Conservation (phyloP, 2,797 vertebrate genomes). For the Thaleichthys pacificus region DNA sequence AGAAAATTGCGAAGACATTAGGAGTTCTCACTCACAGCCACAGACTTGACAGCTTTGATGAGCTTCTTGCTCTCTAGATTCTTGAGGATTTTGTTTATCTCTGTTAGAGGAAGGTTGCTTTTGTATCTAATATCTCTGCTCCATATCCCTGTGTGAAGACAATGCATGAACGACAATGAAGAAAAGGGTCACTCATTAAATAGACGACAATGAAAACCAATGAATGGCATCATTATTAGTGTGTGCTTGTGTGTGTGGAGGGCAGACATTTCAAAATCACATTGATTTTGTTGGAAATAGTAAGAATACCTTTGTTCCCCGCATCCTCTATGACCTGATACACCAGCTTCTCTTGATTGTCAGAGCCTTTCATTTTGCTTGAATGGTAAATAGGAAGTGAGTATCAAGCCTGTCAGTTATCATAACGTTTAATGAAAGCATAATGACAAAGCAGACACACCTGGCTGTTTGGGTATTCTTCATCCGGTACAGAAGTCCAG, state of each 20-base stretch:
- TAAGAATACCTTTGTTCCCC: slow-evolving; percentile 86
- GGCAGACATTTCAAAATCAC: background rate
- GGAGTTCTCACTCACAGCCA: slow-evolving; percentile 84
- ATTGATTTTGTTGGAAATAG: background rate
- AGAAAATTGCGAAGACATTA: background rate
- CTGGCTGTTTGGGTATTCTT: slow-evolving; percentile 87
- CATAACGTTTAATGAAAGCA: background rate
- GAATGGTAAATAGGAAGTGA: background rate
- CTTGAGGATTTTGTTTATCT: slow-evolving; percentile 98
- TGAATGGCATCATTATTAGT: background rate
- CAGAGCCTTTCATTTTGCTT: slow-evolving; percentile 98
- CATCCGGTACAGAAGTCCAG: slow-evolving; percentile 90
- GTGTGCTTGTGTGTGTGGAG: background rate
- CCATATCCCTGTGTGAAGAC: slow-evolving; percentile 85
- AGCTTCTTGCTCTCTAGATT: slow-evolving; percentile 98
- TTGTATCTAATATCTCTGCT: slow-evolving; percentile 96
- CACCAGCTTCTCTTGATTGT: slow-evolving; percentile 97
- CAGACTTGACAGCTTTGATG: slow-evolving; percentile 97
- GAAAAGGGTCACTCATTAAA: background rate
- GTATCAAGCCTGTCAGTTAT: too few species aligned
- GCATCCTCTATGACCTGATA: slow-evolving; percentile 98
- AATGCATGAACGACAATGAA: background rate
- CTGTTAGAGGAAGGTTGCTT: slow-evolving; percentile 95
- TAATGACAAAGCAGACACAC: slow-evolving; percentile 61
- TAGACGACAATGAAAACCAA: background rate